Evolutionary conservation across 2,797 vertebrate species (phyloP).

Genomic region (Rhabdophis nuchalis): DNA sequence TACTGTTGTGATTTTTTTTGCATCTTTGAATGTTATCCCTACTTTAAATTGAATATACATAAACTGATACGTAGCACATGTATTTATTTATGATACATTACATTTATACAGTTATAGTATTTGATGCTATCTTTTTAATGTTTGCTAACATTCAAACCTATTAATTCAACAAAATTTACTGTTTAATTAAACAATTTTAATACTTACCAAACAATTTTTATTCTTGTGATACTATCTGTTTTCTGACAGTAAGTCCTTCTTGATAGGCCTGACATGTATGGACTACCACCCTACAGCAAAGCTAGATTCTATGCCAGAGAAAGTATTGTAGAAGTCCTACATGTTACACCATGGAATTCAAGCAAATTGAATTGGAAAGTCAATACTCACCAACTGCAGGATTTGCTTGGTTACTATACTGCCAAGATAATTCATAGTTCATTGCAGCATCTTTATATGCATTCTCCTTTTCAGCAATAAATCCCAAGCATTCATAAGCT

Average conservation of each 20-base stretch:
- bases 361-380: too few species aligned
- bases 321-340: not conserved
- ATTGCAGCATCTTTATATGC: conserved; percentile 71
- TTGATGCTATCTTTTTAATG: not conserved
- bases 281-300: not conserved
- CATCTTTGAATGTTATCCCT: not conserved
- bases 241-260: not conserved
- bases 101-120: not conserved
- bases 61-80: not conserved
- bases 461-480: conserved; percentile 76
- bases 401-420: conserved; percentile 63
- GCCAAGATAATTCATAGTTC: conserved; percentile 75
- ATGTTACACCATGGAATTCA: not conserved
- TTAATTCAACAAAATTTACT: not conserved
- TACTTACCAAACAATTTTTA: not conserved
- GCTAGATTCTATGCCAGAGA: not conserved
- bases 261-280: not conserved
- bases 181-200: not conserved
- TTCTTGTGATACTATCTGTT: not conserved
- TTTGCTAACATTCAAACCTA: not conserved
- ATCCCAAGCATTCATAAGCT: conserved; percentile 76
- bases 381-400: conserved; percentile 67
- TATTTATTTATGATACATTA: not conserved
- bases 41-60: not conserved
- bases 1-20: too few species aligned